A percentile compares a stretch with the other conserved stretches of the same genome.
phyloP scores from a whole-genome alignment of 2,797 vertebrate species.

The Sarcophilus harrisii region DNA sequence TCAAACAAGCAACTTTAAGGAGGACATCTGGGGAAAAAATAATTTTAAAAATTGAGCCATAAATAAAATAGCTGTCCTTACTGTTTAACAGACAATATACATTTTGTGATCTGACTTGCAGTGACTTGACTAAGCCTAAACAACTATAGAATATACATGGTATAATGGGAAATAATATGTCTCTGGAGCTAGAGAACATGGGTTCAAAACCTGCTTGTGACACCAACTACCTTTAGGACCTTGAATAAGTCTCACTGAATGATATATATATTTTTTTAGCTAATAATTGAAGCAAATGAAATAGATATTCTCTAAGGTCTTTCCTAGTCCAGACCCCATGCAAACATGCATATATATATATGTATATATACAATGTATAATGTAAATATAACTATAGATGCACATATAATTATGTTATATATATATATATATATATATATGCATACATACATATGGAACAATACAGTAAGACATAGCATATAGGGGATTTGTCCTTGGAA shows the following conservation, averaged over 20 bases:
- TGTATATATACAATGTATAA: no score
- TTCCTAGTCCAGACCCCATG: no score
- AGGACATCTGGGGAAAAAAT: neutral
- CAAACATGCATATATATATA: no score
- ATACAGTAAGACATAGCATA: neutral
- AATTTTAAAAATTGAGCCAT: neutral
- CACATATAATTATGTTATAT: no score
- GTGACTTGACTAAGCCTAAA: neutral
- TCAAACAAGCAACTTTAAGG: neutral
- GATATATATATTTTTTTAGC: no score
- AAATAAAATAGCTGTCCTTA: neutral
- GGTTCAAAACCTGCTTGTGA: neutral
- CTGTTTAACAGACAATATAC: neutral
- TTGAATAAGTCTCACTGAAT: no score
- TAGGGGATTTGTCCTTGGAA: neutral
- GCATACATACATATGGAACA: neutral
- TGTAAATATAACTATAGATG: no score
- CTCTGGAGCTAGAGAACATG: neutral
- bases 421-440: no score
- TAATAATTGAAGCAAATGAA: no score
- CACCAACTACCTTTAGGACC: no score
- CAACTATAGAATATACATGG: neutral
- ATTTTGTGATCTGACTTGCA: neutral
- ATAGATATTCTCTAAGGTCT: no score
- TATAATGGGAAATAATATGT: neutral